Conservation (phyloP, 2,113 vertebrate genomes). For the Prinia subflava region DNA sequence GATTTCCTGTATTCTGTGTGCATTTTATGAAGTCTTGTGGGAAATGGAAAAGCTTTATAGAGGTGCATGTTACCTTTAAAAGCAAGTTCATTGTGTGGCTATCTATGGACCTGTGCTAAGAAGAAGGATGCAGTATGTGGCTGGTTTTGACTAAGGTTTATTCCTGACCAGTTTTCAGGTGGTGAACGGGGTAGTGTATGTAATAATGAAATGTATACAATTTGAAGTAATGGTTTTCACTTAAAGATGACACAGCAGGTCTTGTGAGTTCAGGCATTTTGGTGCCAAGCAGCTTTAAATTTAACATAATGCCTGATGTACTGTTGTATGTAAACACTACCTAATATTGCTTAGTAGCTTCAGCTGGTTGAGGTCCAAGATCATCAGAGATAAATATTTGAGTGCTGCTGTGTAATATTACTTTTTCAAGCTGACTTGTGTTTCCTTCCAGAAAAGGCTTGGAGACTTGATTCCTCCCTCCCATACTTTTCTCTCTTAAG, state of each 20-base stretch:
- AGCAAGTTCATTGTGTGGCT: not conserved
- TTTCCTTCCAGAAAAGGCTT: not conserved
- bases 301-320: not conserved
- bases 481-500: not conserved
- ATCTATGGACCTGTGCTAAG: not conserved
- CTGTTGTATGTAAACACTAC: not conserved
- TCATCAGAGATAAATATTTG: not conserved
- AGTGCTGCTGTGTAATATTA: not conserved
- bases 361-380: constrained; percentile 21
- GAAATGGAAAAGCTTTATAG: not conserved
- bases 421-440: not conserved
- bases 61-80: not conserved
- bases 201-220: not conserved
- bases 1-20: not conserved
- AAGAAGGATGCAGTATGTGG: not conserved
- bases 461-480: not conserved
- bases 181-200: not conserved
- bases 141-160: not conserved
- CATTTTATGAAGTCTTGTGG: not conserved
- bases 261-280: not conserved
- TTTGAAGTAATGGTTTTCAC: not conserved
- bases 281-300: not conserved
- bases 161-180: not conserved
- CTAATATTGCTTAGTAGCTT: not conserved
- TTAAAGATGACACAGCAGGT: not conserved